A percentile compares a stretch with the other conserved stretches of the same genome.
Evolutionary conservation across 2,888 invertebrate genomes (phyloP).

Genomic region (Herminia tarsipennalis): DNA sequence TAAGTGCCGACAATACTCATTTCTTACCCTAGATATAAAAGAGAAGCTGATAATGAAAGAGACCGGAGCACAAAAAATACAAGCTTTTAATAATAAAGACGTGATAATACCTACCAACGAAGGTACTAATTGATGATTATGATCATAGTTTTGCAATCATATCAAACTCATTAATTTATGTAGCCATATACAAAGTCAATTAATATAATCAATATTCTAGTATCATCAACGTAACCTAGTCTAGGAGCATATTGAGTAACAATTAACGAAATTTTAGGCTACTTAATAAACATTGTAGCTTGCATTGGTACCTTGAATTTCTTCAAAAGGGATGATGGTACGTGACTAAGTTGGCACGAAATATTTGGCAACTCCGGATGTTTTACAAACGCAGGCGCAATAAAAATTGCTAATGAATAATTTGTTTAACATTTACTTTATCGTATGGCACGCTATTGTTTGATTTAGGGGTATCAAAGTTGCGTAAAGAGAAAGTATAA

Average conservation of each 20-base stretch:
- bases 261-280: constrained; percentile 15
- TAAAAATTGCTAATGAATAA: constrained; percentile 29
- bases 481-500: neutral
- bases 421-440: constrained; percentile 11
- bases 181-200: neutral
- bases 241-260: constrained; percentile 11
- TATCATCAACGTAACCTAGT: neutral
- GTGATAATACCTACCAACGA: too few relatives aligned
- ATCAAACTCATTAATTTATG: too few relatives aligned
- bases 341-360: constrained; percentile 19
- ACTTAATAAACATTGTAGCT: constrained; percentile 6
- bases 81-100: too few relatives aligned
- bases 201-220: constrained; percentile 13
- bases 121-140: too few relatives aligned
- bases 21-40: too few relatives aligned
- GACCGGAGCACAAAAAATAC: too few relatives aligned
- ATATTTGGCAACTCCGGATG: constrained; percentile 31
- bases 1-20: too few relatives aligned
- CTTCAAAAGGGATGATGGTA: constrained; percentile 5
- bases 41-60: too few relatives aligned
- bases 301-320: neutral
- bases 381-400: constrained; percentile 14
- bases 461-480: neutral
- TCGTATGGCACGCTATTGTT: neutral
- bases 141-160: too few relatives aligned